These are phyloP conservation scores for Colistium nudipinnis DNA, from an alignment of 2,113 vertebrate genomes.

Conservation along the genomic window DNA sequence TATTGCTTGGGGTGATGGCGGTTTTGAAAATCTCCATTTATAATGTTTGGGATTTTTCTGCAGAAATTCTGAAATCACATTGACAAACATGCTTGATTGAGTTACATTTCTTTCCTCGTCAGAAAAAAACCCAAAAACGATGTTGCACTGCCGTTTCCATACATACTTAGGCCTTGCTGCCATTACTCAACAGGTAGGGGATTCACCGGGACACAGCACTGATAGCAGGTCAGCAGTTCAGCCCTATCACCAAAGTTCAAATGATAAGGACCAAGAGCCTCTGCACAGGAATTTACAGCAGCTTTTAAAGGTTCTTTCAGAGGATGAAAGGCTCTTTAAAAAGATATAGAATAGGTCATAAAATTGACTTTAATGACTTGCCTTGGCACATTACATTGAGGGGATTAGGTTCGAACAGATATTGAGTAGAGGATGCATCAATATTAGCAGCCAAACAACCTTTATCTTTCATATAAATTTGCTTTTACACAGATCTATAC, in stretches of 20 bases:
- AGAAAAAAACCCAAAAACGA: no score
- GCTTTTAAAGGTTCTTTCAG: slow-evolving; percentile 64
- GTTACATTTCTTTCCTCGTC: not conserved
- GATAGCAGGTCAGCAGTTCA: slow-evolving; percentile 43
- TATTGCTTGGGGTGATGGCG: not conserved
- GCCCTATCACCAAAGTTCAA: slow-evolving; percentile 41
- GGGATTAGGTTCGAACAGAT: slow-evolving; percentile 9
- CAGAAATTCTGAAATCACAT: slow-evolving; percentile 12
- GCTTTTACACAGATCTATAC: not conserved
- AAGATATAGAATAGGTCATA: slow-evolving; percentile 69
- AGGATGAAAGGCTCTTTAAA: slow-evolving; percentile 65
- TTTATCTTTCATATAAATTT: no score
- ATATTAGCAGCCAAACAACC: slow-evolving; percentile 61
- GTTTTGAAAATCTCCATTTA: not conserved
- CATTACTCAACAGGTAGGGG: not conserved
- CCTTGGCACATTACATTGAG: slow-evolving; percentile 46
- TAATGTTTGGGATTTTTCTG: slow-evolving; percentile 6
- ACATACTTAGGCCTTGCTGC: not conserved
- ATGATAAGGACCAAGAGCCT: slow-evolving; percentile 53
- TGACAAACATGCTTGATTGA: not conserved
- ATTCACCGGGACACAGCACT: not conserved
- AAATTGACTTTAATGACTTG: slow-evolving; percentile 71
- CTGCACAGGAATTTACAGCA: slow-evolving; percentile 67
- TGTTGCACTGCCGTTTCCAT: not conserved
- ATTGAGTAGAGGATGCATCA: slow-evolving; percentile 30